These are phyloP conservation scores for Nothura maculosa DNA, from an alignment of 2,797 vertebrate species.

Conservation along the genomic window DNA sequence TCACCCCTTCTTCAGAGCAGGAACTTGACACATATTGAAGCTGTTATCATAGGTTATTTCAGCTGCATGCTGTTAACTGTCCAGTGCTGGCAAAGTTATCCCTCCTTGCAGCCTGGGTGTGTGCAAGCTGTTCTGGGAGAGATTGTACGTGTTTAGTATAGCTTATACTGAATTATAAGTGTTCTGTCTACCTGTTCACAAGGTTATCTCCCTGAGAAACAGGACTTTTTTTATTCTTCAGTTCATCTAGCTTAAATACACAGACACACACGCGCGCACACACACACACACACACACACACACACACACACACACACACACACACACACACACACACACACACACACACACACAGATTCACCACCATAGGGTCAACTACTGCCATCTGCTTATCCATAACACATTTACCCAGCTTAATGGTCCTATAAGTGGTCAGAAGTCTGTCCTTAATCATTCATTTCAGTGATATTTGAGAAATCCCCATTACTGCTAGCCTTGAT, in stretches of 20 bases:
- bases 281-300: too few species aligned
- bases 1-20: not conserved
- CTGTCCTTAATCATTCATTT: not conserved
- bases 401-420: not conserved
- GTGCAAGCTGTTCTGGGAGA: not conserved
- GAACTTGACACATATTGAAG: constrained; percentile 36
- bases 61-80: constrained; percentile 47
- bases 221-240: not conserved
- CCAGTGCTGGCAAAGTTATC: not conserved
- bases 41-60: constrained; percentile 41
- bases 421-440: not conserved
- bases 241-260: not conserved
- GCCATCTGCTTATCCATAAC: not conserved
- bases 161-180: not conserved
- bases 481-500: not conserved
- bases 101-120: not conserved
- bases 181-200: not conserved
- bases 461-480: not conserved
- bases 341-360: not conserved
- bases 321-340: too few species aligned
- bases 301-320: too few species aligned
- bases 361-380: not conserved
- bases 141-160: not conserved
- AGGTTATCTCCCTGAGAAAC: not conserved
- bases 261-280: too few species aligned